Percentiles rank a stretch among this genome's conserved stretches.
Evolutionary conservation across 2,797 vertebrate species (phyloP).

Genomic region (Arctocebus calabarensis): DNA sequence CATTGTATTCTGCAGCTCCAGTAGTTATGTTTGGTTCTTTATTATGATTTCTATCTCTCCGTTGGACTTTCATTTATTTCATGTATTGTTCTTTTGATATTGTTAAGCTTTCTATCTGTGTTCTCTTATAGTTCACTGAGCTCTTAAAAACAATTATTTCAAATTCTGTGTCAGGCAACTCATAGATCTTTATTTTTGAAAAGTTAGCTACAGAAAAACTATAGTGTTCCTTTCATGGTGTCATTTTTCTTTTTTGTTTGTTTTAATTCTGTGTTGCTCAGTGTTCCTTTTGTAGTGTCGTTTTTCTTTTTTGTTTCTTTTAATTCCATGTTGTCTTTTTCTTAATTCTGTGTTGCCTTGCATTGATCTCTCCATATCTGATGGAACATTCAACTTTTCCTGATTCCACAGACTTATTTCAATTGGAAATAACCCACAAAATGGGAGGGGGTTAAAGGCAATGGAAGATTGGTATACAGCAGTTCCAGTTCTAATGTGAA

Average conservation of each 20-base stretch:
- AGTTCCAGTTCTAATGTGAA: neutral
- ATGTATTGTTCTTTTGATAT: neutral
- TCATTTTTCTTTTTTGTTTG: neutral
- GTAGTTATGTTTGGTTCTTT: neutral
- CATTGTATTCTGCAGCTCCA: neutral
- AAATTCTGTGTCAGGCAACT: neutral
- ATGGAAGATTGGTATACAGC: neutral
- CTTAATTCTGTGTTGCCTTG: neutral
- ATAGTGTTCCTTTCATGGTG: neutral
- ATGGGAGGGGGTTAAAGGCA: too few species aligned
- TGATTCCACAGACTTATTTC: neutral
- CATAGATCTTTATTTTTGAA: neutral
- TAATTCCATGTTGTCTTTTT: too few species aligned
- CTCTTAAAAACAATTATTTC: neutral
- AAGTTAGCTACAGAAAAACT: neutral
- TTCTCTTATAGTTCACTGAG: neutral
- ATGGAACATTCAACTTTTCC: neutral
- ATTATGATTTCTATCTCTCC: neutral
- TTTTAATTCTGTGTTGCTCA: neutral
- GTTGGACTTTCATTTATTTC: neutral
- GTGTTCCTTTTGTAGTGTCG: neutral
- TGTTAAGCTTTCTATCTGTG: neutral
- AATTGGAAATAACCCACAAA: neutral
- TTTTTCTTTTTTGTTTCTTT: neutral
- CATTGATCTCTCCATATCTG: neutral